Evolutionary conservation across 1,140 invertebrate species (phyloP), one percentile per base, ranked within the genome.

Genomic region (Musca domestica): DNA sequence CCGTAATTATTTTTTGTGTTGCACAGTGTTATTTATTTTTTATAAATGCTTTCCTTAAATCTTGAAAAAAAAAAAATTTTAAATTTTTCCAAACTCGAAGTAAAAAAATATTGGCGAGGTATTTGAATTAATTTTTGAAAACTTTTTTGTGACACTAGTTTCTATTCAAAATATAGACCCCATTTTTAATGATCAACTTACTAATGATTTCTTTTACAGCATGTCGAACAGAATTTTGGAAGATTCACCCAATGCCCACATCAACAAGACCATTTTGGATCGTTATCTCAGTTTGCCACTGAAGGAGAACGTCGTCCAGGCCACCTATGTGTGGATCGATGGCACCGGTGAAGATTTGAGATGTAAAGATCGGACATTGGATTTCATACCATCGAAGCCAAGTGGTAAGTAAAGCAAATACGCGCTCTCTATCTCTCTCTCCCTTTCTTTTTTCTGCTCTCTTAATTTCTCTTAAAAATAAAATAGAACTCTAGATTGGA

Each of bases 251-350:
- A 86, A 84, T 73, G 82, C 87, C 69, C 81, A 83, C 69, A 85
- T 88, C 49, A 86, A 89, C 77, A 90, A 90, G 77, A 85, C 84
- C 49, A 84, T 91, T 10, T 83, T 91, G 78, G 84, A 88, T 46
- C 87, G 89, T 68, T 95, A 92, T 80, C 83, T 92, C 76, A 83
- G 85, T 58, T 81, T 95, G 64, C 87, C 88, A 14, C 83, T 92
- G 20, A 89, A 91, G 3, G 88, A 91, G 49, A 86, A 90, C 27
- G 77, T 86, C 54, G 85, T 91, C 14, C 88, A 91, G 74, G 88
- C 87, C 6, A 91, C 88, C 70, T 96, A 96, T 77, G 85, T 96
- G 10, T 96, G 95, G 95, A 91, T 96, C 67, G 95, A 96, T 78
- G 94, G 94, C 9, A 91, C 89, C 14, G 92, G 92, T 2, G 90